Conservation (phyloP, 2,113 vertebrate genomes). For the Erpornis zantholeuca region DNA sequence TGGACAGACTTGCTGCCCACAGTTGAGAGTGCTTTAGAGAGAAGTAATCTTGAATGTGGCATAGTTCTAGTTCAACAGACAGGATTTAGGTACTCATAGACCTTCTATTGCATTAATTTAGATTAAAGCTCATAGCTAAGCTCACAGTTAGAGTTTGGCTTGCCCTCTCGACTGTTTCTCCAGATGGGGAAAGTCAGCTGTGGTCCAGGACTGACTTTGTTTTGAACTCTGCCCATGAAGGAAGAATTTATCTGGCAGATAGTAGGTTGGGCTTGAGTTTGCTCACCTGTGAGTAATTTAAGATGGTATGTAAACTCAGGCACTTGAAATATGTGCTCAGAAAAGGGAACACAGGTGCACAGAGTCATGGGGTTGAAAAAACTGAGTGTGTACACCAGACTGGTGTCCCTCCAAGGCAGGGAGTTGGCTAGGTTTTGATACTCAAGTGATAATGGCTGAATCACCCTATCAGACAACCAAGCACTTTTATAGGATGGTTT, state of each 20-base stretch:
- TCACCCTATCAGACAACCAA: slow-evolving; percentile 11
- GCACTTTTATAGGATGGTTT: neutral
- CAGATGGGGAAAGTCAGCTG: neutral
- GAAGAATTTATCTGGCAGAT: neutral
- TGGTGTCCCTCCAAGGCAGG: neutral
- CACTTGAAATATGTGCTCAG: neutral
- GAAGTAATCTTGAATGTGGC: neutral
- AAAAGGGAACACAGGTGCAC: neutral
- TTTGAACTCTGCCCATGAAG: neutral
- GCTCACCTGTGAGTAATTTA: neutral
- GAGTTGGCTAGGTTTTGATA: slow-evolving; percentile 1
- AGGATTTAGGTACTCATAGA: neutral
- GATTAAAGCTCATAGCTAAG: neutral
- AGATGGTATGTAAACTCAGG: neutral
- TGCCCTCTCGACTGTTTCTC: neutral
- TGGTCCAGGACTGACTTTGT: neutral
- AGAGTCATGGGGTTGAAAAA: neutral
- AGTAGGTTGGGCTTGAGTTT: neutral
- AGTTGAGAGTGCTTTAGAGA: neutral
- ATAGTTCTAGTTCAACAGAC: neutral
- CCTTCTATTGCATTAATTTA: neutral
- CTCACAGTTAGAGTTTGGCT: neutral
- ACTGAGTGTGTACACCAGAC: neutral
- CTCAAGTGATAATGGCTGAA: slow-evolving; percentile 28
- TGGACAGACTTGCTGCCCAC: neutral